Percentiles rank a stretch among this genome's conserved stretches.
These are phyloP conservation scores for Dinoponera quadriceps DNA, from an alignment of 1,140 invertebrate genomes.

Conservation along the genomic window DNA sequence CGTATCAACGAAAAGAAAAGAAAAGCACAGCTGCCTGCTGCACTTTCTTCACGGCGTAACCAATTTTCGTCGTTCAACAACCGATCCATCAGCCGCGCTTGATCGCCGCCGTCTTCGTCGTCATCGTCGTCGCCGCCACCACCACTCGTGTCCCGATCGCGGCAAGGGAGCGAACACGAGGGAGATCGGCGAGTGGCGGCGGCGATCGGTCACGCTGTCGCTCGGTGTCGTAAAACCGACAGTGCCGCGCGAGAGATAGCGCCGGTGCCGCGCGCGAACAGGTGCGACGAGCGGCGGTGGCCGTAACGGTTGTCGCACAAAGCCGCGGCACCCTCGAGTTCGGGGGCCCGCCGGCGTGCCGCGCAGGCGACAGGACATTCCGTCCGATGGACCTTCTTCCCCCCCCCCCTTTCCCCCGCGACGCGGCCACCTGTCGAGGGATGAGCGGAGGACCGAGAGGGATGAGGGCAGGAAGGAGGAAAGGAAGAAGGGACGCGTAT, in stretches of 20 bases:
- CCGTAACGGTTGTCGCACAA: conserved; percentile 12
- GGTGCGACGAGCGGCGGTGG: conserved; percentile 52
- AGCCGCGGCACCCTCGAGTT: conserved; percentile 61
- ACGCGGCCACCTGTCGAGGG: background rate
- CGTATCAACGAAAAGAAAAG: background rate
- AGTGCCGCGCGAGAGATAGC: conserved; percentile 19
- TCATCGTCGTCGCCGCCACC: background rate
- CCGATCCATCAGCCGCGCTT: conserved; percentile 3
- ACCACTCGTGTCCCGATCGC: too few relatives aligned
- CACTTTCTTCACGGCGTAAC: background rate
- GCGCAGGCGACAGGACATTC: conserved; percentile 47
- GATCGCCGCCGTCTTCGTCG: background rate
- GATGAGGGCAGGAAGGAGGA: background rate
- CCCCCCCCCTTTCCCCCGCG: too few relatives aligned
- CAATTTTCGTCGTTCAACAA: conserved; percentile 8
- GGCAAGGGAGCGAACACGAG: too few relatives aligned
- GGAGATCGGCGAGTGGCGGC: conserved; percentile 4
- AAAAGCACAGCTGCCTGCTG: background rate
- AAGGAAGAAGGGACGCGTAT: background rate
- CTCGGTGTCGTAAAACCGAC: conserved; percentile 38
- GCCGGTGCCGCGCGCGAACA: conserved; percentile 51
- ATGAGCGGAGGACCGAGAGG: background rate
- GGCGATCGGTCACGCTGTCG: conserved; percentile 42
- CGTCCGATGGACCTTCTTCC: too few relatives aligned
- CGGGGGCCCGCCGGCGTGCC: conserved; percentile 13